Base-by-base conservation (phyloP, 2,113 vertebrate species). In the Toxotes chatareus region DNA sequence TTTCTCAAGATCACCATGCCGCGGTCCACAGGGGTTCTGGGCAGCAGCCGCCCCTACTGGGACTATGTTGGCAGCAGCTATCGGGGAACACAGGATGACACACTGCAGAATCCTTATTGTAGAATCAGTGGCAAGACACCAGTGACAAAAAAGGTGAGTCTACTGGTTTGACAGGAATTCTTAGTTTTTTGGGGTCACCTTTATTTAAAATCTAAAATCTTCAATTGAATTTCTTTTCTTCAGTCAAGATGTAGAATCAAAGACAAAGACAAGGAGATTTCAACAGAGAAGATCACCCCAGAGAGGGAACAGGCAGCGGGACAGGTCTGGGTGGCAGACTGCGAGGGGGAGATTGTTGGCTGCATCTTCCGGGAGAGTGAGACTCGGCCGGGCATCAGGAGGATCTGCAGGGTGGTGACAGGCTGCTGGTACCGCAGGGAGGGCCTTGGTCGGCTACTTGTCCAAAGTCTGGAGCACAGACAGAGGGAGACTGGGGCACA, bases 1-100 rank as follows among this genome's bases (percentile, higher is more conserved):
- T 96, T 95, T 14, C 92, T 97, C 49, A 97, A 97, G 88, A 86
- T 97, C 81, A 96, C 95, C 75, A 94, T 97, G 70, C 96, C 96
- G 0, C 94, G 95, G 42, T 96, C 96, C 17, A 88, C 86, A 0
- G 95, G 95, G 56, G 92, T 94, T 0, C 93, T 97, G 67, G 96
- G 96, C 1, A 93, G 95, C 40, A 93, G 92, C 3, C 91, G 93
- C 21, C 94, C 96, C 1, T 95, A 85, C 81, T 95, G 95, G 92
- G 95, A 96, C 86, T 96, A 96, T 16, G 79, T 95, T 57, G 95
- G 94, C 32, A 95, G 95, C 91, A 93, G 93, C 86, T 92, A 90
- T 74, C 63, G 88, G 23, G 94, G 93, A 17, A 64, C 73, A 3
- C 92, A 87, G 10, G 89, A 94, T 8, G 92, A 93, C 7, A 89